These are phyloP conservation scores for Caenorhabditis elegans DNA, from an alignment of 1,140 invertebrate species.

Conservation along the genomic window DNA sequence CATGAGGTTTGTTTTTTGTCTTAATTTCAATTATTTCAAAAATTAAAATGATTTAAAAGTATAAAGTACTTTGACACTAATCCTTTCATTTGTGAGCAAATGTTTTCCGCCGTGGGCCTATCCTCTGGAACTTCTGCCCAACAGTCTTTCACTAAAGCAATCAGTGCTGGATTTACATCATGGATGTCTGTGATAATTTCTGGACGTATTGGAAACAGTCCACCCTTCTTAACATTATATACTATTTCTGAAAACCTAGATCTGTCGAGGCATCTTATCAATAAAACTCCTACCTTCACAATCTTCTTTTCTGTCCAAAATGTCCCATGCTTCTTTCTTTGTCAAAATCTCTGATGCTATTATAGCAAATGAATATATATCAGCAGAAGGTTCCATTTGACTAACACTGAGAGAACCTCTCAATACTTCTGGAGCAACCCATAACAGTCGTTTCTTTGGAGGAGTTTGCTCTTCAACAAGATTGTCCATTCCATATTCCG, in stretches of 20 bases:
- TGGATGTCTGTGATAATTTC: conserved; percentile 3
- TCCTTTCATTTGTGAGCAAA: not conserved
- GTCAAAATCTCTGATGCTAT: conserved; percentile 63
- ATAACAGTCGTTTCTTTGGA: conserved; percentile 74
- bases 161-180: conserved; percentile 6
- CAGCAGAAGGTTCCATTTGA: conserved; percentile 71
- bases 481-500: conserved; percentile 46
- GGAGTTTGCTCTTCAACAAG: not conserved
- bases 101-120: not conserved
- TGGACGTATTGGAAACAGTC: not conserved
- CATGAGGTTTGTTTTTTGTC: conserved; percentile 59
- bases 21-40: not conserved
- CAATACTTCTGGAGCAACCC: conserved; percentile 91
- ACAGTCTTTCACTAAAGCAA: conserved; percentile 10
- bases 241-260: not conserved
- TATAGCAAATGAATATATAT: conserved; percentile 64
- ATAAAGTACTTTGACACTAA: not conserved
- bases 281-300: not conserved
- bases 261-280: no score
- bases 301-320: conserved; percentile 33
- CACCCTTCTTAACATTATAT: conserved; percentile 11
- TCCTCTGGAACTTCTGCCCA: conserved; percentile 18
- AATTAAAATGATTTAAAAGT: not conserved
- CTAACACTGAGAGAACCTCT: conserved; percentile 69
- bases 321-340: conserved; percentile 68